Conservation (phyloP, 2,888 invertebrate genomes). For the Leptinotarsa haldemani region DNA sequence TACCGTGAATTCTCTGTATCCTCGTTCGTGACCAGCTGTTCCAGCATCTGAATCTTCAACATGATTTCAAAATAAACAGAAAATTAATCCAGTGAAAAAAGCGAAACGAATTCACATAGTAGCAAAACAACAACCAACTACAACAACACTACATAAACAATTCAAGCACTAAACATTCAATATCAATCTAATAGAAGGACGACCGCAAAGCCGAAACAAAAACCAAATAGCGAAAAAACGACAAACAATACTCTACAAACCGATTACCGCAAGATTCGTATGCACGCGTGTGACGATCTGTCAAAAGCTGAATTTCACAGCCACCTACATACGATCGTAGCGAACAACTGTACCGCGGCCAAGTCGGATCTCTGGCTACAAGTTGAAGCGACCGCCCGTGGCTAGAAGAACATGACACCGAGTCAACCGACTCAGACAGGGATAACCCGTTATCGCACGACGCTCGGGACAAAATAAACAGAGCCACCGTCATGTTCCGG, state of each 20-base stretch:
- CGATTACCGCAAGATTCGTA: constrained; percentile 23
- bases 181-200: constrained; percentile 1
- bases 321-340: constrained; percentile 53
- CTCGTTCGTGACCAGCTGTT: constrained; percentile 78
- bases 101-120: constrained; percentile 46
- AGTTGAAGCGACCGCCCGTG: constrained; percentile 28
- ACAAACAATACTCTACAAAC: constrained; percentile 27
- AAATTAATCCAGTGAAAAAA: constrained; percentile 47
- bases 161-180: constrained; percentile 14
- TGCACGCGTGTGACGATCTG: constrained; percentile 38
- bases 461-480: constrained; percentile 25
- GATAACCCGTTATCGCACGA: constrained; percentile 14
- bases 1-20: constrained; percentile 65
- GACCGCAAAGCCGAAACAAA: constrained; percentile 18
- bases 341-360: constrained; percentile 54
- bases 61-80: constrained; percentile 63
- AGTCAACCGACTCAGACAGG: constrained; percentile 13
- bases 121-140: constrained; percentile 30
- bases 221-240: constrained; percentile 32
- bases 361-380: constrained; percentile 40
- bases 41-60: constrained; percentile 83
- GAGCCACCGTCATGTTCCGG: constrained; percentile 34
- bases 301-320: constrained; percentile 42
- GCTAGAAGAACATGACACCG: constrained; percentile 35
- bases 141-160: constrained; percentile 21